Evolutionary conservation across 2,888 invertebrate genomes (phyloP), one percentile per base, ranked within the genome.

Genomic region (Malacosoma neustria): DNA sequence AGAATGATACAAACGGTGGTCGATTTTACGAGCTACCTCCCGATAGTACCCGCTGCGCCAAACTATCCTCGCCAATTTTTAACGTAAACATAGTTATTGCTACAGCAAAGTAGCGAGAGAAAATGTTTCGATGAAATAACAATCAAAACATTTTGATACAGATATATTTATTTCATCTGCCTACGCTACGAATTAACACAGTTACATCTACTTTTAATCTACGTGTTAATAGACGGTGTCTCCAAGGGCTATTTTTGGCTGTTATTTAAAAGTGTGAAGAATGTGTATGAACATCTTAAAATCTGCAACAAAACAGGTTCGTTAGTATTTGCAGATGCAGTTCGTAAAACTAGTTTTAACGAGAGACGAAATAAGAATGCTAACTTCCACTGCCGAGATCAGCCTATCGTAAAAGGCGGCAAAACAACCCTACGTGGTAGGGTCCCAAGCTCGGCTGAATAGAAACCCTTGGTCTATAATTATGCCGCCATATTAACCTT

Each of bases 201-300:
- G 5, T 9, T 22, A 3, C 22, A 22, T 22, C n/a, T n/a, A n/a
- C n/a, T n/a, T n/a, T n/a, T n/a, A 22, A 2, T 5, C 22, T 22
- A 22, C 22, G 9, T 4, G 5, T 22, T 22, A 2, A 22, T 22
- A 2, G 9, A 22, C 22, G 22, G 9, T 9, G 9, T 22, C 22
- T 22, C 9, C 22, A 22, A 9, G 22, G 22, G 33, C 38, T 54
- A 54, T 38, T 69, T 65, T 41, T 61, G 63, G n/a, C n/a, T n/a
- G n/a, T n/a, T n/a, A 45, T 73, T 63, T 42, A 81, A 49, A 43
- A 81, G 61, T 22, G 81, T 76, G 43, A 76, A 76, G 14, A 82
- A 51, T 11, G 80, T 74, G 44, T 82, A 82, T 6, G 82, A 77
- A 14, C 67, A 66, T 45, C 58, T 61, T 43, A 82, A 49, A n/a